phyloP scores from a whole-genome alignment of 2,113 vertebrate species.

The Chelonoidis abingdonii region DNA sequence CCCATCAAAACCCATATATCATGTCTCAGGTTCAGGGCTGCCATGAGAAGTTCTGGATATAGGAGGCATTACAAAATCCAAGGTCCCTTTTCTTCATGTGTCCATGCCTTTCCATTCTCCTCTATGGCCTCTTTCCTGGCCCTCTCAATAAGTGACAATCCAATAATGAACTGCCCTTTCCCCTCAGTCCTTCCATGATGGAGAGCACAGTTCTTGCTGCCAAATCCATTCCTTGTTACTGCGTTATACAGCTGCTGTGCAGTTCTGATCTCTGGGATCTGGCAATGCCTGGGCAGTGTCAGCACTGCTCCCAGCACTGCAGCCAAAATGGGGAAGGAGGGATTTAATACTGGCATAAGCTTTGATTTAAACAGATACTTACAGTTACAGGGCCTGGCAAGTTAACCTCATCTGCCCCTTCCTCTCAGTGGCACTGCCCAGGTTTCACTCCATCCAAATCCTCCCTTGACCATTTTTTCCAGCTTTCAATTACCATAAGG shows the following conservation, averaged over 20 bases:
- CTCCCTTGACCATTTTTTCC: neutral
- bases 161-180: neutral
- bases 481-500: neutral
- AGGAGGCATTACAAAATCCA: neutral
- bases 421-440: neutral
- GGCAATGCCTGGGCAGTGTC: neutral
- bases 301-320: accelerated
- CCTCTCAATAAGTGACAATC: neutral
- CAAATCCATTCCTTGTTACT: neutral
- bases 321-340: neutral
- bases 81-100: neutral
- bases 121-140: neutral
- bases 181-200: accelerated
- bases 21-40: neutral
- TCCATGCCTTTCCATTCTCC: neutral
- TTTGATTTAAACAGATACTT: neutral
- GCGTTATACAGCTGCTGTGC: neutral
- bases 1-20: neutral
- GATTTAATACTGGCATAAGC: accelerated
- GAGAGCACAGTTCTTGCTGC: neutral
- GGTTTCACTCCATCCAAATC: neutral
- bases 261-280: accelerated
- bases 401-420: neutral
- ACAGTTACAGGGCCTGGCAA: neutral
- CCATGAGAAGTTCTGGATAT: accelerated